A percentile compares a stretch with the other conserved stretches of the same genome.
Evolutionary conservation across 2,888 invertebrate species (phyloP).

Genomic region (Luffia ferchaultella): DNA sequence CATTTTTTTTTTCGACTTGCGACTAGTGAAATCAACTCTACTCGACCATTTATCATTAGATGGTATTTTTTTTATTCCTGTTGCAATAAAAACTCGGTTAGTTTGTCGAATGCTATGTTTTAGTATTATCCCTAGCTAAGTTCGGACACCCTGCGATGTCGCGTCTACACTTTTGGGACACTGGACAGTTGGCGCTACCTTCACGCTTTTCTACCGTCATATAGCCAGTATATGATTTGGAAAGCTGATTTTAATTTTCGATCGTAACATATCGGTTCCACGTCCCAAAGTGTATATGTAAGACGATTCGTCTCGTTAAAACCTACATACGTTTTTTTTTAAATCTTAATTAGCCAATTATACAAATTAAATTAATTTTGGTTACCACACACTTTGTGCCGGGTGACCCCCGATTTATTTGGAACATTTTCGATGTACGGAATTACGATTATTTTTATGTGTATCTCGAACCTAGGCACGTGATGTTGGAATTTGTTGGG

Average conservation of each 20-base stretch:
- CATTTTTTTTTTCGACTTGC: slow-evolving; percentile 61
- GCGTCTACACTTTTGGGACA: slow-evolving; percentile 23
- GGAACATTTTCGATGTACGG: too few species aligned
- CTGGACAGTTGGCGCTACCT: slow-evolving; percentile 8
- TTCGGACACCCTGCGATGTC: slow-evolving; percentile 35
- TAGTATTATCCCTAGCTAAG: slow-evolving; percentile 49
- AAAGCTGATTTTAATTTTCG: slow-evolving; percentile 22
- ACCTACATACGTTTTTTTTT: slow-evolving; percentile 4
- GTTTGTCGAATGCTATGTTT: slow-evolving; percentile 56
- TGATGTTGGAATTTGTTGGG: too few species aligned
- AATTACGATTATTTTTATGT: too few species aligned
- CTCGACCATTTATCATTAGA: slow-evolving; percentile 61
- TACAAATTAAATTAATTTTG: slow-evolving; percentile 42
- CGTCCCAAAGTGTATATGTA: background rate
- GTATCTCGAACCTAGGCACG: too few species aligned
- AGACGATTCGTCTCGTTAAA: background rate
- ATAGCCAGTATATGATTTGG: slow-evolving; percentile 49
- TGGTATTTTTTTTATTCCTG: slow-evolving; percentile 24
- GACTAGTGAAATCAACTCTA: slow-evolving; percentile 69
- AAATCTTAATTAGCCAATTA: slow-evolving; percentile 48
- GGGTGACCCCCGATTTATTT: slow-evolving; percentile 31
- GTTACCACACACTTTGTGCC: slow-evolving; percentile 28
- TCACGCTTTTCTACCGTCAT: slow-evolving; percentile 36
- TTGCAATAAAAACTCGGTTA: slow-evolving; percentile 49
- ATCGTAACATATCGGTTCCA: background rate